Evolutionary conservation across 2,113 vertebrate species (phyloP).

Genomic region (Corythoichthys haematopterus): DNA sequence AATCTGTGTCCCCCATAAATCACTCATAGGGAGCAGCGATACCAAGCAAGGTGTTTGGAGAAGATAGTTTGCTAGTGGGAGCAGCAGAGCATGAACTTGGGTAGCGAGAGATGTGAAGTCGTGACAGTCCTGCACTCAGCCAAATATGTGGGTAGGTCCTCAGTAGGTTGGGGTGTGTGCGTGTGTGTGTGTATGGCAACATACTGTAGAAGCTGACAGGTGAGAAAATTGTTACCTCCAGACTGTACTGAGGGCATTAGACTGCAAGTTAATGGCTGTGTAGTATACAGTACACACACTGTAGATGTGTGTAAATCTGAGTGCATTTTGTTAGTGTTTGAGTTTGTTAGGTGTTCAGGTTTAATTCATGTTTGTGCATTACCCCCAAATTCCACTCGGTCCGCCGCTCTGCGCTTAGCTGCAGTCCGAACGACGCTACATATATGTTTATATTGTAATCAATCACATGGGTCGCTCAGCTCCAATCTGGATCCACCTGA

Average conservation of each 20-base stretch:
- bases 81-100: slow-evolving; percentile 57
- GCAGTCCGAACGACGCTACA: too few species aligned
- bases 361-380: too few species aligned
- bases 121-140: slow-evolving; percentile 56
- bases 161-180: slow-evolving; percentile 25
- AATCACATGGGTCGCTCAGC: too few species aligned
- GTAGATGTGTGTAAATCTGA: background rate
- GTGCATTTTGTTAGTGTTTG: too few species aligned
- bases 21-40: slow-evolving; percentile 51
- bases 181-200: slow-evolving; percentile 13
- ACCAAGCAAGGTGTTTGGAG: slow-evolving; percentile 64
- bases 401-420: too few species aligned
- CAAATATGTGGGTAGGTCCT: slow-evolving; percentile 37
- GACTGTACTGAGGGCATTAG: slow-evolving; percentile 32
- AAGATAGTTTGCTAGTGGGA: slow-evolving; percentile 61
- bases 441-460: too few species aligned
- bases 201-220: slow-evolving; percentile 37
- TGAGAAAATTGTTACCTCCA: slow-evolving; percentile 52
- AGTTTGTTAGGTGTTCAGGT: too few species aligned
- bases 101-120: slow-evolving; percentile 42
- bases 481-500: too few species aligned
- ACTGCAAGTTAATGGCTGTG: slow-evolving; percentile 4
- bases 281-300: background rate
- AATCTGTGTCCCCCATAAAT: slow-evolving; percentile 51
- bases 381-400: too few species aligned